phyloP scores from a whole-genome alignment of 1,140 invertebrate genomes.

The Daktulosphaira vitifoliae region DNA sequence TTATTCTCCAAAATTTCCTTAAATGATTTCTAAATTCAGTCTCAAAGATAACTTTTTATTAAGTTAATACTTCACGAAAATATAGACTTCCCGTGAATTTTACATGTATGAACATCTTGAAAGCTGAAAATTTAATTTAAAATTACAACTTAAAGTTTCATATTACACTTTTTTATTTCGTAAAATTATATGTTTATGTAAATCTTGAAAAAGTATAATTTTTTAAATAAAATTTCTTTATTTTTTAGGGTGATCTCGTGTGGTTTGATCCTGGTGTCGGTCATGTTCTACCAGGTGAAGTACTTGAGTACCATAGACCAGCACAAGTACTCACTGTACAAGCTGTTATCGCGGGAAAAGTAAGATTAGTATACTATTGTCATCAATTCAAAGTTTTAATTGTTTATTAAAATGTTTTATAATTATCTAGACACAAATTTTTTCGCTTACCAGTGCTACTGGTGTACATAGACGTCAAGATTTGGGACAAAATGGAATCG shows the following conservation, averaged over 20 bases:
- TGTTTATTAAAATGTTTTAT: not conserved
- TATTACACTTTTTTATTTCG: no score
- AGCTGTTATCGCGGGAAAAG: conserved; percentile 78
- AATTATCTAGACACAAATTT: conserved; percentile 66
- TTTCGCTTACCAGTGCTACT: conserved; percentile 74
- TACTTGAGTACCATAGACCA: conserved; percentile 75
- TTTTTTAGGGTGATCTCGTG: conserved; percentile 65
- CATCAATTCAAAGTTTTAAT: not conserved
- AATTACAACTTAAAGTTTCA: no score
- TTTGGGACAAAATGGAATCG: conserved; percentile 74
- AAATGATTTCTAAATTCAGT: no score
- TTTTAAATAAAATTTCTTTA: no score
- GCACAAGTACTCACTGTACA: conserved; percentile 81
- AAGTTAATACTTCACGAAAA: no score
- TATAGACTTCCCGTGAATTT: no score
- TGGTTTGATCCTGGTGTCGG: conserved; percentile 88
- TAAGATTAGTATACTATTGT: conserved; percentile 43
- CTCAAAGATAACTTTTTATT: no score
- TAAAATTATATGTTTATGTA: no score
- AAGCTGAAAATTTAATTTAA: no score
- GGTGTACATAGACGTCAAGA: conserved; percentile 74
- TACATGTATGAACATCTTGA: no score
- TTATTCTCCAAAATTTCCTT: no score
- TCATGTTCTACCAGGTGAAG: conserved; percentile 78
- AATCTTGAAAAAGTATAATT: no score